These are phyloP conservation scores for Manis pentadactyla DNA, from an alignment of 2,797 vertebrate species.

Conservation along the genomic window DNA sequence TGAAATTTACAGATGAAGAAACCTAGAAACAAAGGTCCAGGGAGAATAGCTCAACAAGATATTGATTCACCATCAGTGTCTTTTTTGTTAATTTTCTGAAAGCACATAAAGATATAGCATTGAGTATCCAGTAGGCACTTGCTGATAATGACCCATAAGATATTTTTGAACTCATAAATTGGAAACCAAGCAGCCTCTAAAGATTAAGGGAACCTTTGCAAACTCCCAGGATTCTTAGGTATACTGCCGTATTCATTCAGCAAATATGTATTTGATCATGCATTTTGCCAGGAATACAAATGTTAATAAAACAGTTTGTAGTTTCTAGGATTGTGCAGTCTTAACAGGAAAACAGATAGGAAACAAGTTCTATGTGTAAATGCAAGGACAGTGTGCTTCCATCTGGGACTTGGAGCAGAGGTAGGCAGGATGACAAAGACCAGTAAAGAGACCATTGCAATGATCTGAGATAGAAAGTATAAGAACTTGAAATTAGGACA, in stretches of 20 bases:
- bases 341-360: background rate
- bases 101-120: background rate
- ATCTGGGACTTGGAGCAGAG: background rate
- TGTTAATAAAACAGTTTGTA: constrained; percentile 25
- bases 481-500: background rate
- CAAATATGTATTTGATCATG: constrained; percentile 21
- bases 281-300: constrained; percentile 14
- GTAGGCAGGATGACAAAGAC: background rate
- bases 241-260: background rate
- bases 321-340: background rate
- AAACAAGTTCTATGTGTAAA: background rate
- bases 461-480: background rate
- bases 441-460: background rate
- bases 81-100: background rate
- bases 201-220: background rate
- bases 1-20: background rate
- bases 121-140: background rate
- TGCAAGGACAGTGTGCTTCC: background rate
- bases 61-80: background rate
- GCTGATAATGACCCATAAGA: background rate
- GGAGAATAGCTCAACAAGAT: background rate
- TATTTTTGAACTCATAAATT: background rate
- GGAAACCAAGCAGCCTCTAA: background rate
- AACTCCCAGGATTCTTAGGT: background rate
- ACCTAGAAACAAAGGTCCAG: background rate